A percentile compares a stretch with the other conserved stretches of the same genome.
Evolutionary conservation across 1,140 invertebrate species (phyloP).

Genomic region (Formica selysi): DNA sequence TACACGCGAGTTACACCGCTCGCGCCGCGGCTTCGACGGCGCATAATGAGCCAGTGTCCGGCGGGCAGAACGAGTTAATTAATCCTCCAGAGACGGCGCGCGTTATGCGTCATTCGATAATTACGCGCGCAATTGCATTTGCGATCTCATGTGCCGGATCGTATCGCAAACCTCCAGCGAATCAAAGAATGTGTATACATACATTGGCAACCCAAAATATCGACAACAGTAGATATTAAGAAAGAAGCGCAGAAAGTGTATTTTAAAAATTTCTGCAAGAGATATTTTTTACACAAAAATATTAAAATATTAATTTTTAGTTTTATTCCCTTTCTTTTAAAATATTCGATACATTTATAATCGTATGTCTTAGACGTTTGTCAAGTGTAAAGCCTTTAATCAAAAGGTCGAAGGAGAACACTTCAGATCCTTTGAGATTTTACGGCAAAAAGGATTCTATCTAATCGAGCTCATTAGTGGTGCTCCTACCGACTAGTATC

Average conservation of each 20-base stretch:
- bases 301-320: background rate
- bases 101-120: constrained; percentile 74
- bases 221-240: background rate
- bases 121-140: constrained; percentile 73
- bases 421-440: constrained; percentile 10
- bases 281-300: background rate
- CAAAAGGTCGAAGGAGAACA: constrained; percentile 10
- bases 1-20: constrained; percentile 25
- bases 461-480: constrained; percentile 58
- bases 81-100: constrained; percentile 75
- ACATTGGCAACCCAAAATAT: background rate
- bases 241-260: background rate
- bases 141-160: constrained; percentile 24
- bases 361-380: background rate
- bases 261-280: background rate
- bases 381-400: constrained; percentile 23
- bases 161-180: constrained; percentile 48
- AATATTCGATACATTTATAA: background rate
- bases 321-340: background rate
- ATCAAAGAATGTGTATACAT: background rate
- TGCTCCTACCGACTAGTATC: constrained; percentile 2
- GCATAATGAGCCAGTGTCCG: constrained; percentile 77
- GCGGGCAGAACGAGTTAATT: constrained; percentile 78
- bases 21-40: constrained; percentile 52
- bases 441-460: constrained; percentile 24